A percentile compares a stretch with the other conserved stretches of the same genome.
These are phyloP conservation scores for Fragum sueziense DNA, from an alignment of 2,888 invertebrate species.

Conservation along the genomic window DNA sequence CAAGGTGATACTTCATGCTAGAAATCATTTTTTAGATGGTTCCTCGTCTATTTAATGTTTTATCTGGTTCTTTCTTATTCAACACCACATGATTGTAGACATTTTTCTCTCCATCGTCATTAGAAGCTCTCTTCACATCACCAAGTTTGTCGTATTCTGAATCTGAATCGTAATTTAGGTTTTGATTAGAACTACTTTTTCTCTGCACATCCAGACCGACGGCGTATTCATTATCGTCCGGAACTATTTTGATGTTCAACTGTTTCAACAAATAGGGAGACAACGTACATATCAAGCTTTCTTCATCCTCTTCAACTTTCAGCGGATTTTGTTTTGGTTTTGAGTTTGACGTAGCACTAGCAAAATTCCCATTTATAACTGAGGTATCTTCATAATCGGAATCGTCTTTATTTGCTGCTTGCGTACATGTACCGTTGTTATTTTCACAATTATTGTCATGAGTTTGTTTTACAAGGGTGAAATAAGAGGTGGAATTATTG, in stretches of 20 bases:
- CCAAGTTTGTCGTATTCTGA: constrained; percentile 2
- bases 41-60: neutral
- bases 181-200: constrained; percentile 16
- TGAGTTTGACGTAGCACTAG: neutral
- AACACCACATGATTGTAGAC: constrained; percentile 8
- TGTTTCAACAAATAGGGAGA: constrained; percentile 4
- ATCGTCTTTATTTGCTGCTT: neutral
- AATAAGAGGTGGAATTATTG: neutral
- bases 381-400: constrained; percentile 21
- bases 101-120: neutral
- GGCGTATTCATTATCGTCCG: constrained; percentile 14
- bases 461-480: neutral
- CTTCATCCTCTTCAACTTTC: neutral
- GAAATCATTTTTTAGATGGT: too few relatives aligned
- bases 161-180: neutral
- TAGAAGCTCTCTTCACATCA: neutral
- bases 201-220: neutral
- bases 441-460: neutral
- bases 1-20: too few relatives aligned
- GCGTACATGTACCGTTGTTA: neutral
- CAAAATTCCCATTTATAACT: constrained; percentile 1
- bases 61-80: neutral
- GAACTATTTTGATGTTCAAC: constrained; percentile 15
- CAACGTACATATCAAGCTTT: constrained; percentile 4
- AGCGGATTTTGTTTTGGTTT: neutral